Evolutionary conservation across 2,113 vertebrate genomes (phyloP).

Genomic region (Urocolius indicus): DNA sequence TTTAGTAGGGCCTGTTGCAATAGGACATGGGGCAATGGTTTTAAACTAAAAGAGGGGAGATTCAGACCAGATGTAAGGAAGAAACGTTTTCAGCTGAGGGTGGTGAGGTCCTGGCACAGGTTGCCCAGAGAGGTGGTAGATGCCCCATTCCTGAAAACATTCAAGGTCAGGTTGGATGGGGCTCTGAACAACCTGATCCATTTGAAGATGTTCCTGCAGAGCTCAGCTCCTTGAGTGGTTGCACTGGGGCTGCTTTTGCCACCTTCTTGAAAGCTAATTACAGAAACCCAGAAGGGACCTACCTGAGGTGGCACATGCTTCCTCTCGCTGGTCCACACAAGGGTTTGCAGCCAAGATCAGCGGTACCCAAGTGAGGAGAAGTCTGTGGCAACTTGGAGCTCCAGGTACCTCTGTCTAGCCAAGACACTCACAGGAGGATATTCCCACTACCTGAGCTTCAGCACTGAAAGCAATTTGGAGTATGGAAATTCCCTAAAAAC

Average conservation of each 20-base stretch:
- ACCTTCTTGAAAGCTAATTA: background rate
- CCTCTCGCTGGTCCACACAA: background rate
- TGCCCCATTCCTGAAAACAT: background rate
- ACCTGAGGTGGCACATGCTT: background rate
- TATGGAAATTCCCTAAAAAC: background rate
- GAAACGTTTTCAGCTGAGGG: background rate
- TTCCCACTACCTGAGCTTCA: background rate
- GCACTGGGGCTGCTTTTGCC: background rate
- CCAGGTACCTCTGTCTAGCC: background rate
- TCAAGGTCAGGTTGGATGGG: background rate
- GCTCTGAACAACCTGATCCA: background rate
- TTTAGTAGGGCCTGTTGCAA: background rate
- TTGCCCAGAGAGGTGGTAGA: background rate
- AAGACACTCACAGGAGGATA: background rate
- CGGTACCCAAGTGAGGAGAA: too few species aligned
- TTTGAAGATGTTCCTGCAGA: background rate
- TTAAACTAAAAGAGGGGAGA: background rate
- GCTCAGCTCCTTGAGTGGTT: fast-evolving
- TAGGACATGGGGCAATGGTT: background rate
- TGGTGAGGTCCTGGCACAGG: background rate
- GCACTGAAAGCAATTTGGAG: background rate
- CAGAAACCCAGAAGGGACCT: background rate
- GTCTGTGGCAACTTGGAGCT: background rate
- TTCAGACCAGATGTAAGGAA: background rate
- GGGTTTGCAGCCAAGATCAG: fast-evolving